A percentile compares a stretch with the other conserved stretches of the same genome.
Conservation (phyloP, 2,113 vertebrate genomes). For the Spea bombifrons region DNA sequence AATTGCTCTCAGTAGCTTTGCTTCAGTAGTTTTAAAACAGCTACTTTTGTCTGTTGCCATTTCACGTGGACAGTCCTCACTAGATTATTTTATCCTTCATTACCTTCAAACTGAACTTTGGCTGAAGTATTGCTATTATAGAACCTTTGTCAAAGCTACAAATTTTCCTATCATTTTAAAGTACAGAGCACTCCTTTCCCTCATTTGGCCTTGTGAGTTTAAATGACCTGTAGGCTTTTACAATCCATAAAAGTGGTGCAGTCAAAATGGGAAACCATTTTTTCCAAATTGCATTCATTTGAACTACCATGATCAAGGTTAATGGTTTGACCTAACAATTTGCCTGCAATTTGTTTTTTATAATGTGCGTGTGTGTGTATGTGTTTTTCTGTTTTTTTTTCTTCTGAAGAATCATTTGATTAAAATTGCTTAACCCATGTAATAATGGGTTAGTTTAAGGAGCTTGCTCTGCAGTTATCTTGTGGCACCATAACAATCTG, state of each 20-base stretch:
- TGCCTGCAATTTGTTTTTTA: constrained; percentile 37
- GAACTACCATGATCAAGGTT: constrained; percentile 53
- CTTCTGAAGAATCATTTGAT: constrained; percentile 53
- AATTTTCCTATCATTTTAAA: constrained; percentile 58
- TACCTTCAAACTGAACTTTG: constrained; percentile 62
- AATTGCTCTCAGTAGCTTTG: constrained; percentile 44
- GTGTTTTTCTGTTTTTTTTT: constrained; percentile 41
- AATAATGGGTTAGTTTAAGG: constrained; percentile 57
- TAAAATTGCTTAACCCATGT: constrained; percentile 57
- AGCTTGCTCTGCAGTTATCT: too few species aligned
- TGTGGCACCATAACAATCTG: too few species aligned
- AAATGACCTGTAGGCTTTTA: constrained; percentile 51
- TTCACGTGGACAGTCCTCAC: constrained; percentile 54
- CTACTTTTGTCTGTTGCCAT: constrained; percentile 55
- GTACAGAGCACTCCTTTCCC: constrained; percentile 47
- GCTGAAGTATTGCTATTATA: constrained; percentile 56
- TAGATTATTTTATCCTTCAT: constrained; percentile 66
- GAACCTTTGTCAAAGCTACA: constrained; percentile 55
- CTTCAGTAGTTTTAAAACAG: constrained; percentile 59
- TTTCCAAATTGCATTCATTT: constrained; percentile 56
- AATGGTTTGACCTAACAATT: constrained; percentile 56
- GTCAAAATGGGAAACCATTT: constrained; percentile 52
- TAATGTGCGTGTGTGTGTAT: too few species aligned
- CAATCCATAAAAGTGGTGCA: constrained; percentile 51
- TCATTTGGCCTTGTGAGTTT: constrained; percentile 50